A percentile compares a stretch with the other conserved stretches of the same genome.
These are phyloP conservation scores for Diachasmimorpha longicaudata DNA, from an alignment of 1,140 invertebrate genomes.

Conservation along the genomic window DNA sequence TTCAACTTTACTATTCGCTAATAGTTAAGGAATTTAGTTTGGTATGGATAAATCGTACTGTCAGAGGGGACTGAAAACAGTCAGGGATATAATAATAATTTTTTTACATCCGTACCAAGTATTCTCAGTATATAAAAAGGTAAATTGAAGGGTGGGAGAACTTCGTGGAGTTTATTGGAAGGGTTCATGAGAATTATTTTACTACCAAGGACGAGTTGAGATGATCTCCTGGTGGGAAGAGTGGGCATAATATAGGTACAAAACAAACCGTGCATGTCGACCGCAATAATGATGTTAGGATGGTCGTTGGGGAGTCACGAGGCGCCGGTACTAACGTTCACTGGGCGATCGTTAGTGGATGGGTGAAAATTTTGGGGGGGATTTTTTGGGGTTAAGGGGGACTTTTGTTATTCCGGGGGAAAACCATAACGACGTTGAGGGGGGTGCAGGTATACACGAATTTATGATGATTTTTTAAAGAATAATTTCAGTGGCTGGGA, in stretches of 20 bases:
- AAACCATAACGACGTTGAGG: not conserved
- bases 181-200: not conserved
- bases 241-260: not conserved
- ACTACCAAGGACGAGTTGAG: constrained; percentile 13
- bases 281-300: constrained; percentile 27
- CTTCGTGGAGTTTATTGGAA: not conserved
- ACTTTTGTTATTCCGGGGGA: not conserved
- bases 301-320: constrained; percentile 5
- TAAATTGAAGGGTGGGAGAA: not conserved
- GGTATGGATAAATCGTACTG: too few species aligned
- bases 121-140: not conserved
- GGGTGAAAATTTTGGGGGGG: too few species aligned
- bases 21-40: too few species aligned
- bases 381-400: not conserved
- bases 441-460: too few species aligned
- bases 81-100: too few species aligned
- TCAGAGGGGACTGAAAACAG: too few species aligned
- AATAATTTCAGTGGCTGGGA: too few species aligned
- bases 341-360: too few species aligned
- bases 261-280: constrained; percentile 24
- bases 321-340: not conserved
- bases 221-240: constrained; percentile 19
- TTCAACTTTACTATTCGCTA: too few species aligned
- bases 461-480: too few species aligned
- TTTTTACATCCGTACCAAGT: too few species aligned